These are phyloP conservation scores for Pentalonia nigronervosa DNA, from an alignment of 1,140 invertebrate species.

Conservation along the genomic window DNA sequence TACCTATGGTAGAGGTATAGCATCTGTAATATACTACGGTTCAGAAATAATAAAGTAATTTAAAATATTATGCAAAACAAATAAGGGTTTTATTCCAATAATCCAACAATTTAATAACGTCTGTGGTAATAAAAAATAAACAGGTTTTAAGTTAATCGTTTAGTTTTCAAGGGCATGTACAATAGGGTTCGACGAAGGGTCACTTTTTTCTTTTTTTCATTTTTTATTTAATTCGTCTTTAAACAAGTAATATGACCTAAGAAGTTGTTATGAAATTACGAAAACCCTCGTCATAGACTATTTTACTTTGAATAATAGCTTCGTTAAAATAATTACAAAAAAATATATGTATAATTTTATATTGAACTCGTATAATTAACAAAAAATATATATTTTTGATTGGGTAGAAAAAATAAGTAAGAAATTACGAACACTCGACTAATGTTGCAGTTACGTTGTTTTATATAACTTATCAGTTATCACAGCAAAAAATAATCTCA, in stretches of 20 bases:
- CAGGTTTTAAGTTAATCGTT: slow-evolving; percentile 19
- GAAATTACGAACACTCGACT: not conserved
- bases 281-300: not conserved
- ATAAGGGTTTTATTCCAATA: slow-evolving; percentile 12
- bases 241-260: not conserved
- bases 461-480: slow-evolving; percentile 16
- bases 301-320: not conserved
- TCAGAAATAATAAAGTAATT: not conserved
- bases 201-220: slow-evolving; percentile 21
- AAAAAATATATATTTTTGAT: not conserved
- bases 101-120: not conserved
- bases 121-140: not conserved
- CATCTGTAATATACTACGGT: not conserved
- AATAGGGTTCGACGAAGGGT: slow-evolving; percentile 25
- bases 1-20: not conserved
- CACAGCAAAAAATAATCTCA: not conserved
- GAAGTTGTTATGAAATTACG: not conserved
- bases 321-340: not conserved
- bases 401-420: slow-evolving; percentile 1
- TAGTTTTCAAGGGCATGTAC: slow-evolving; percentile 8
- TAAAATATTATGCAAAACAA: not conserved
- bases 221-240: not conserved
- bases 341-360: not conserved
- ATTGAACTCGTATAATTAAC: not conserved
- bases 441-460: not conserved